Conservation (phyloP, 2,888 invertebrate species). For the Epinotia demarniana region DNA sequence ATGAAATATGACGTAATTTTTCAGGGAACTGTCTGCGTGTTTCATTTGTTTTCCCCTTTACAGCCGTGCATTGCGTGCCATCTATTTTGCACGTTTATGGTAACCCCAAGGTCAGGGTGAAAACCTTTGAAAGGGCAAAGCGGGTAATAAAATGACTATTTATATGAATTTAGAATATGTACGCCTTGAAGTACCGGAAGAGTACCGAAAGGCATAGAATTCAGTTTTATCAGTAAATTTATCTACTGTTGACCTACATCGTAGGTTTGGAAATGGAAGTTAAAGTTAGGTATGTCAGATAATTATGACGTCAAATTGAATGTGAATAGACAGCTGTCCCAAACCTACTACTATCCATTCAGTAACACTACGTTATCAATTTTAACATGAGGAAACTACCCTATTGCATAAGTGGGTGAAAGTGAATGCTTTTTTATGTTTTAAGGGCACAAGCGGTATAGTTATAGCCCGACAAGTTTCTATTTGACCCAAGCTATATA, state of each 20-base stretch:
- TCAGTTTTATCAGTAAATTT: background rate
- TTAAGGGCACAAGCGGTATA: too few species aligned
- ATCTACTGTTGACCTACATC: background rate
- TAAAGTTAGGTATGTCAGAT: too few species aligned
- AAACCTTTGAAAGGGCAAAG: constrained; percentile 5
- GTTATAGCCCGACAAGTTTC: too few species aligned
- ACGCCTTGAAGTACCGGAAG: background rate
- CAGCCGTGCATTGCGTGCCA: constrained; percentile 30
- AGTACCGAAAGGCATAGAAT: background rate
- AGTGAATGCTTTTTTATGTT: too few species aligned
- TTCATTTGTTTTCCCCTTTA: constrained; percentile 27
- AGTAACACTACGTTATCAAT: too few species aligned
- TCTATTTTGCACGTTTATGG: constrained; percentile 32
- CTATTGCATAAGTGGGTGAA: too few species aligned
- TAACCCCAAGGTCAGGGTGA: constrained; percentile 15
- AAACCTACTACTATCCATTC: too few species aligned
- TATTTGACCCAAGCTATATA: too few species aligned
- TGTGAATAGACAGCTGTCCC: too few species aligned
- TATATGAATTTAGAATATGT: background rate
- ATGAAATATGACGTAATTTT: constrained; percentile 31
- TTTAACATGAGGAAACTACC: too few species aligned
- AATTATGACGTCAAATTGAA: too few species aligned
- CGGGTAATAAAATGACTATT: constrained; percentile 12
- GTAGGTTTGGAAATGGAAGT: too few species aligned
- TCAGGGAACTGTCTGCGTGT: constrained; percentile 32